A percentile compares a stretch with the other conserved stretches of the same genome.
phyloP scores from a whole-genome alignment of 2,113 vertebrate genomes.

The Empidonax alnorum region DNA sequence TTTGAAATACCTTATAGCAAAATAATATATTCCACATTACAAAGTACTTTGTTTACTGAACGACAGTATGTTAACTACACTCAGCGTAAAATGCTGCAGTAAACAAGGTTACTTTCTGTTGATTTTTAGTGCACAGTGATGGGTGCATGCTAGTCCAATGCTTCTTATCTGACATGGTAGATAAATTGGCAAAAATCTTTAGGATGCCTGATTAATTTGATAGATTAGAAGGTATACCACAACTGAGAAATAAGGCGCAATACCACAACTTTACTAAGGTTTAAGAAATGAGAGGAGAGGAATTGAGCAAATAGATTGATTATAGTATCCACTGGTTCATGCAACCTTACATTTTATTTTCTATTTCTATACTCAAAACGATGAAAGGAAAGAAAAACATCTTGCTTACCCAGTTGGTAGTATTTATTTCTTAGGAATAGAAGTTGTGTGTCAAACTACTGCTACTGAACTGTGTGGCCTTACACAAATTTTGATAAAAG shows the following conservation, averaged over 20 bases:
- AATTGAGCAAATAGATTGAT: slow-evolving; percentile 16
- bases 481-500: not conserved
- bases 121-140: slow-evolving; percentile 27
- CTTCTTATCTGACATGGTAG: slow-evolving; percentile 24
- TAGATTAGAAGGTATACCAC: slow-evolving; percentile 4
- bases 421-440: not conserved
- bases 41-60: slow-evolving; percentile 64
- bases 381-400: not conserved
- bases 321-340: not conserved
- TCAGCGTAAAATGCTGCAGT: slow-evolving; percentile 39
- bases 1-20: slow-evolving; percentile 53
- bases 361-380: not conserved
- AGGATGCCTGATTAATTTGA: slow-evolving; percentile 47
- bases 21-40: slow-evolving; percentile 53
- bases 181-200: slow-evolving; percentile 32
- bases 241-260: not conserved
- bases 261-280: not conserved
- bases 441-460: not conserved
- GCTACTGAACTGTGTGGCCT: not conserved
- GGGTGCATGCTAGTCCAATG: not conserved
- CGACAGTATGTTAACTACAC: not conserved
- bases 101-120: slow-evolving; percentile 31
- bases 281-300: not conserved
- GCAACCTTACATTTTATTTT: not conserved
- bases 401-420: not conserved